Conservation (phyloP, 2,797 vertebrate genomes). For the Botia almorhae region DNA sequence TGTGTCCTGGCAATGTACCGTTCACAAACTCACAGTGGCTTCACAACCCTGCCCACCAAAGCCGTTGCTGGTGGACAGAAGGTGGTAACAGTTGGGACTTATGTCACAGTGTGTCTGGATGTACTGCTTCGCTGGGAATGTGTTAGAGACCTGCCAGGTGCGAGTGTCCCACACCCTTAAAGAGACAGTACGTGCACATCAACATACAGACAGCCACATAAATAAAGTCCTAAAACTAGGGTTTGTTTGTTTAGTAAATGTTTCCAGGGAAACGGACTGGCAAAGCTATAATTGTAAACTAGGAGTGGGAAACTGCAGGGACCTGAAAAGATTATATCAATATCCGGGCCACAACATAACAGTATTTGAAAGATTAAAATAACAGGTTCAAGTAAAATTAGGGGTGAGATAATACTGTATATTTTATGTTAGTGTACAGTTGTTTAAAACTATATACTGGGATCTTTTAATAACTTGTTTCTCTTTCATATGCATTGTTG, state of each 20-base stretch:
- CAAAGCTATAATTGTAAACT: neutral
- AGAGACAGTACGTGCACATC: constrained; percentile 27
- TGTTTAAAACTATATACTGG: too few relatives aligned
- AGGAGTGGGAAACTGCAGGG: too few relatives aligned
- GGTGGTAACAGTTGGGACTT: constrained; percentile 83
- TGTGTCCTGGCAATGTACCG: neutral
- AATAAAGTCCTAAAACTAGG: neutral
- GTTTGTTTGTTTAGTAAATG: neutral
- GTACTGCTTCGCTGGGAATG: constrained; percentile 89
- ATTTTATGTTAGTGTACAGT: too few relatives aligned
- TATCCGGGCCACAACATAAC: neutral
- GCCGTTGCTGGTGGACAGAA: constrained; percentile 91
- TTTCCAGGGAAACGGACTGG: neutral
- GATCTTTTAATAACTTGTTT: too few relatives aligned
- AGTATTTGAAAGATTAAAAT: too few relatives aligned
- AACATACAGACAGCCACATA: constrained; percentile 12
- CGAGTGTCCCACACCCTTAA: constrained; percentile 93
- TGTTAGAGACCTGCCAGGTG: constrained; percentile 85
- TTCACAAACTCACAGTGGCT: constrained; percentile 83
- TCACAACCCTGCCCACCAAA: constrained; percentile 90
- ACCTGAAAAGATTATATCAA: too few relatives aligned
- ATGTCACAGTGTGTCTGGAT: constrained; percentile 94
- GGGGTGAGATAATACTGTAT: neutral
- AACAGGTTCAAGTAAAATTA: neutral
- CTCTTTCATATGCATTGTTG: too few relatives aligned